Evolutionary conservation across 35 echinoderm and acorn worm species (phyloP).

Genomic region (Ptychodera flava): DNA sequence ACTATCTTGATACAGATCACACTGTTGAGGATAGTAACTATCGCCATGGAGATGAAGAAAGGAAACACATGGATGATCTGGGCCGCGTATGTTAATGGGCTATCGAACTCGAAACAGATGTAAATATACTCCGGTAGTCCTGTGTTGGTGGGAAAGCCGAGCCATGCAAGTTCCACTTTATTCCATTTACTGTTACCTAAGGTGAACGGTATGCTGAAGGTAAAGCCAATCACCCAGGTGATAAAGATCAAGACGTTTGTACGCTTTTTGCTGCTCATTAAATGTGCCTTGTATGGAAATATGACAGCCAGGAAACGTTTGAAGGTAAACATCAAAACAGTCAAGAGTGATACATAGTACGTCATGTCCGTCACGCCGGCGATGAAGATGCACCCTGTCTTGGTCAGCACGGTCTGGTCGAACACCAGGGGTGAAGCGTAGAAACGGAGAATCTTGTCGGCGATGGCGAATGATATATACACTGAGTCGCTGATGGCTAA

Average conservation of each 20-base stretch:
- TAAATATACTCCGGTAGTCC: conserved; percentile 7
- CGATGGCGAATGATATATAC: conserved; percentile 37
- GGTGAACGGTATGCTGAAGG: neutral
- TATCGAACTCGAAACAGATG: neutral
- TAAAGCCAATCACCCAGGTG: conserved; percentile 42
- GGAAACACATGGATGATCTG: conserved; percentile 44
- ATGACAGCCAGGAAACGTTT: conserved; percentile 68
- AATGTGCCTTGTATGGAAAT: conserved; percentile 23
- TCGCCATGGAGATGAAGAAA: conserved; percentile 43
- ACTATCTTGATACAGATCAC: conserved; percentile 44
- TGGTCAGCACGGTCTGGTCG: conserved; percentile 32
- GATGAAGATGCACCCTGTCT: conserved; percentile 48
- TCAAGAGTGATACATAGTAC: conserved; percentile 57
- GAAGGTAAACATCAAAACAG: conserved; percentile 59
- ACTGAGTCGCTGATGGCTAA: conserved; percentile 63
- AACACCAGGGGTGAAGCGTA: conserved; percentile 42
- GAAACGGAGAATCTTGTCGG: conserved; percentile 54
- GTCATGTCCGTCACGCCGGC: conserved; percentile 33
- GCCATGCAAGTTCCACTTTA: conserved; percentile 8
- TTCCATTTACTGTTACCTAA: conserved; percentile 16
- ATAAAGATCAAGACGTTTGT: conserved; percentile 36
- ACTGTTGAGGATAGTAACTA: conserved; percentile 47
- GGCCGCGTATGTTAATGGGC: conserved; percentile 23
- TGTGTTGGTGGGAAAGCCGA: neutral
- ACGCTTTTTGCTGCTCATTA: conserved; percentile 11